These are phyloP conservation scores for Agonopterix alstromeriana DNA, from an alignment of 2,888 invertebrate genomes.

Conservation along the genomic window DNA sequence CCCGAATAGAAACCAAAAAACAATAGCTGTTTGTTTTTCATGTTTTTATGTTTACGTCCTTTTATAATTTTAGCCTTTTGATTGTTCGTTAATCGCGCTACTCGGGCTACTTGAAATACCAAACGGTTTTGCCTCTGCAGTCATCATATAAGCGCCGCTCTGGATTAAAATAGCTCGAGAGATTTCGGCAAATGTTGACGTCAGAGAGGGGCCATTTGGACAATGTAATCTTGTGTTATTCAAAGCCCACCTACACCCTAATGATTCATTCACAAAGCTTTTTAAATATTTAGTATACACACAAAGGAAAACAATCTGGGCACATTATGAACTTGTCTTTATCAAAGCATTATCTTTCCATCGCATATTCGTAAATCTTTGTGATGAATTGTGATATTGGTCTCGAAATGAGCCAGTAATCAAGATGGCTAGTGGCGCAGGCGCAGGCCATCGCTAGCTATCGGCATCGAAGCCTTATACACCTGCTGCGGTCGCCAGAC, in stretches of 20 bases:
- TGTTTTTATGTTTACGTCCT: constrained; percentile 8
- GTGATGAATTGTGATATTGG: too few relatives aligned
- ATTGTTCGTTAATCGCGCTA: constrained; percentile 32
- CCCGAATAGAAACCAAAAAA: too few relatives aligned
- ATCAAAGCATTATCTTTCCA: too few relatives aligned
- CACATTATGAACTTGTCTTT: too few relatives aligned
- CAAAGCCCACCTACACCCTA: too few relatives aligned
- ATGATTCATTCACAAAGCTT: too few relatives aligned
- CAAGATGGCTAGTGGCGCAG: neutral
- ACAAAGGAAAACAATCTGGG: too few relatives aligned
- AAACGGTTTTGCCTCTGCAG: constrained; percentile 49
- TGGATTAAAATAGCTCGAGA: constrained; percentile 51
- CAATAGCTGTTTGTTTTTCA: neutral
- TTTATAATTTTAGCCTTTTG: constrained; percentile 23
- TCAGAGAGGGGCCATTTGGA: constrained; percentile 55
- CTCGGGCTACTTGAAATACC: constrained; percentile 45
- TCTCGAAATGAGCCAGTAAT: neutral
- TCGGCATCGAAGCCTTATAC: constrained; percentile 18
- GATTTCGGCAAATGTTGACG: constrained; percentile 58
- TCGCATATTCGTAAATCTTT: too few relatives aligned
- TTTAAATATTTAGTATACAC: too few relatives aligned
- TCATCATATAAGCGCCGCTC: constrained; percentile 47
- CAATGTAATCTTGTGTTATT: constrained; percentile 25
- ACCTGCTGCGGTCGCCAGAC: constrained; percentile 58
- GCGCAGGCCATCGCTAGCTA: neutral